Percentiles rank a stretch among this genome's conserved stretches.
These are phyloP conservation scores for Rhynchotus rufescens DNA, from an alignment of 2,797 vertebrate species.

Conservation along the genomic window DNA sequence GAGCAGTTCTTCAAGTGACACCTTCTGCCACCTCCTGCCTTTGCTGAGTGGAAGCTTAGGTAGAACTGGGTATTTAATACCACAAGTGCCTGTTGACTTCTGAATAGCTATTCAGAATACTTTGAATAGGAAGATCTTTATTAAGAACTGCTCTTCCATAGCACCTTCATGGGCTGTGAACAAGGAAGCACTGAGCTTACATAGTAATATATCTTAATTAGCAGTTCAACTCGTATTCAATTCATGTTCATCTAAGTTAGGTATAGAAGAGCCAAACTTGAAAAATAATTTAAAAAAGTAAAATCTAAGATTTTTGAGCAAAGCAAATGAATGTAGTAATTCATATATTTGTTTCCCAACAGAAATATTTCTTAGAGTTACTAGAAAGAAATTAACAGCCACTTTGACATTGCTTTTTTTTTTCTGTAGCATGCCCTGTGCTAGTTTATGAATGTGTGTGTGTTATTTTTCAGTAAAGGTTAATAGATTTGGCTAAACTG, in stretches of 20 bases:
- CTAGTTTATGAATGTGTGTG: not conserved
- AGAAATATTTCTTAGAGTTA: not conserved
- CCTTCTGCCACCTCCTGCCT: not conserved
- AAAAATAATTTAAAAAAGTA: not conserved
- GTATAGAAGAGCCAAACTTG: not conserved
- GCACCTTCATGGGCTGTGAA: conserved; percentile 12
- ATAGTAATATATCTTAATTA: not conserved
- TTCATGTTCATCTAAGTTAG: not conserved
- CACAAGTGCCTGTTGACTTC: conserved; percentile 45
- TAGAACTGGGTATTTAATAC: conserved; percentile 36
- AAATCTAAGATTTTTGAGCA: not conserved
- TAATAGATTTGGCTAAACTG: not conserved
- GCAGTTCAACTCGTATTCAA: not conserved
- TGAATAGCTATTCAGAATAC: conserved; percentile 14
- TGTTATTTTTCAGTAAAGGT: not conserved
- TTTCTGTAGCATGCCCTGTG: not conserved
- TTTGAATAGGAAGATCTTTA: conserved; percentile 44
- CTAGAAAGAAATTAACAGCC: not conserved
- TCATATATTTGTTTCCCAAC: not conserved
- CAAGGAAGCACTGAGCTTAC: not conserved
- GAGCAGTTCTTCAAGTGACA: conserved; percentile 9
- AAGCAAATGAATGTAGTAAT: not conserved
- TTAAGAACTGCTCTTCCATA: conserved; percentile 31
- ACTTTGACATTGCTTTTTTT: not conserved
- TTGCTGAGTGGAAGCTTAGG: conserved; percentile 29